phyloP scores from a whole-genome alignment of 37 sponge, comb jelly and placozoan species.

The Corticium candelabrum region DNA sequence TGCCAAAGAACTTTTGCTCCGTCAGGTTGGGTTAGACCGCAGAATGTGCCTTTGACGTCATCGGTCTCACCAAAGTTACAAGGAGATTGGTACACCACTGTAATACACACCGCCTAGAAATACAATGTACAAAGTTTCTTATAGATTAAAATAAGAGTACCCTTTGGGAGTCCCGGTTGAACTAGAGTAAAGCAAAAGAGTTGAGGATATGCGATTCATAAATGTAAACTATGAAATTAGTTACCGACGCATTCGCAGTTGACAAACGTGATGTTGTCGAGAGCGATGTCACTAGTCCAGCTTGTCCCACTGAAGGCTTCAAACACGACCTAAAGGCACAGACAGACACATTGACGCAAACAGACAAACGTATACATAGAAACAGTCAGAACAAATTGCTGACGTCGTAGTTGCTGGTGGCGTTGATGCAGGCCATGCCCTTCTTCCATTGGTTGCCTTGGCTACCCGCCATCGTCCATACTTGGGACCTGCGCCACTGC shows the following conservation, averaged over 20 bases:
- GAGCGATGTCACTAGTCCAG: background rate
- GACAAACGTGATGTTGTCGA: background rate
- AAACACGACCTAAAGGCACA: background rate
- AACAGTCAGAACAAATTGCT: no score
- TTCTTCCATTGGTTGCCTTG: constrained; percentile 15
- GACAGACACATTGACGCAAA: no score
- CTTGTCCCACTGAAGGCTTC: background rate
- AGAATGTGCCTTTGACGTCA: background rate
- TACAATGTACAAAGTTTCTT: background rate
- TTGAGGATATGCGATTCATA: background rate
- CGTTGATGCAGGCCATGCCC: background rate
- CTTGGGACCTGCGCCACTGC: background rate
- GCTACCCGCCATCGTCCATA: background rate
- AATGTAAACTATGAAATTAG: background rate
- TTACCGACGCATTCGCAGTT: background rate
- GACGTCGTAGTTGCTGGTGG: no score
- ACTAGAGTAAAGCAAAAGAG: background rate
- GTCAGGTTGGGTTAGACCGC: background rate
- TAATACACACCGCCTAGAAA: background rate
- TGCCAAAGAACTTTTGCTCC: background rate
- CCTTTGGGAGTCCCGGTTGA: no score
- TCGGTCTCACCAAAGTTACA: background rate
- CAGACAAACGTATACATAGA: no score
- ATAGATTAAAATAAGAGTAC: background rate
- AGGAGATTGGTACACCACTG: no score